These are phyloP conservation scores for Chymomyza fuscimana DNA, from an alignment of 2,888 invertebrate genomes.

Conservation along the genomic window DNA sequence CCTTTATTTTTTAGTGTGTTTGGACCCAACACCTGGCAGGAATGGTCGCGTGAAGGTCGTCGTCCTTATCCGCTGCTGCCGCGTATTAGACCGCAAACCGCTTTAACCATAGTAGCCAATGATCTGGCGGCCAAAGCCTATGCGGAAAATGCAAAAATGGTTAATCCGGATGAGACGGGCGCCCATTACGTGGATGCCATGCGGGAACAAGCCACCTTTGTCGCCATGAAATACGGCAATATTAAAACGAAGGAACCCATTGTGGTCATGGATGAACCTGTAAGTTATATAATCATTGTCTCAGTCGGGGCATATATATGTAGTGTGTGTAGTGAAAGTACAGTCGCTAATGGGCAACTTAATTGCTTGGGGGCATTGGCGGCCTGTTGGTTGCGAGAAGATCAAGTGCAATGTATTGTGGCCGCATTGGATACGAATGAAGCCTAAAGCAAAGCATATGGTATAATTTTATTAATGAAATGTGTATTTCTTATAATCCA, in stretches of 20 bases:
- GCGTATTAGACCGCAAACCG: constrained; percentile 91
- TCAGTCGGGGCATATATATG: constrained; percentile 28
- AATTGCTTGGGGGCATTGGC: background rate
- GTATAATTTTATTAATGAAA: background rate
- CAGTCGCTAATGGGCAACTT: constrained; percentile 59
- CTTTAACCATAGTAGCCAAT: constrained; percentile 90
- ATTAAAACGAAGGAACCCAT: constrained; percentile 43
- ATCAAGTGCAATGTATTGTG: background rate
- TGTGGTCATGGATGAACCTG: constrained; percentile 78
- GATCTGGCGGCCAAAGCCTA: constrained; percentile 85
- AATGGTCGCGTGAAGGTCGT: constrained; percentile 94
- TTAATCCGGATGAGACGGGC: constrained; percentile 80
- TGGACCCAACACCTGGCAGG: constrained; percentile 85
- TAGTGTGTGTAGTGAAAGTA: constrained; percentile 53
- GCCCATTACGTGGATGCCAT: constrained; percentile 47
- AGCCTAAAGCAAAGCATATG: background rate
- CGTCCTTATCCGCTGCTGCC: constrained; percentile 91
- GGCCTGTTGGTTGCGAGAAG: background rate
- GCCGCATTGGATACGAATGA: background rate
- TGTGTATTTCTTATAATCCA: background rate
- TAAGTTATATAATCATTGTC: constrained; percentile 68
- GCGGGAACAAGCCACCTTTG: constrained; percentile 58
- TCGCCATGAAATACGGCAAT: constrained; percentile 43
- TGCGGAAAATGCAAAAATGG: constrained; percentile 83
- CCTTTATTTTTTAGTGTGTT: constrained; percentile 80